Percentiles rank a stretch among this genome's conserved stretches.
phyloP scores from a whole-genome alignment of 30 jellyfish, hydroid and myxozoan species.

The Clytia hemisphaerica region DNA sequence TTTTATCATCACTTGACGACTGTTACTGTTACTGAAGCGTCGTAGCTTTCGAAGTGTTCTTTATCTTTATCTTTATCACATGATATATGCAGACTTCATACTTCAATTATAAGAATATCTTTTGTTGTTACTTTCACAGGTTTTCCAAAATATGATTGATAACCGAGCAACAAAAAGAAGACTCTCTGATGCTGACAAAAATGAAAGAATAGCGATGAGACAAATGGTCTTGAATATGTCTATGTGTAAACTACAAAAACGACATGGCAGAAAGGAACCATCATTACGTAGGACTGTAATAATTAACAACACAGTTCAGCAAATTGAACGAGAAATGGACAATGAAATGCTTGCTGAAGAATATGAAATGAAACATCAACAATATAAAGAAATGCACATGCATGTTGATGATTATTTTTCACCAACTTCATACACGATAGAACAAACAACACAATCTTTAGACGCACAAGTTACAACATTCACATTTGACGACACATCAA shows the following conservation, averaged over 20 bases:
- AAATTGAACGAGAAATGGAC: conserved; percentile 84
- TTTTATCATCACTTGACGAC: too few relatives aligned
- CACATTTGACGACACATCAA: conserved; percentile 7
- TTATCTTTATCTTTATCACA: too few relatives aligned
- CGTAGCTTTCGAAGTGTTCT: too few relatives aligned
- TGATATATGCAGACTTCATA: too few relatives aligned
- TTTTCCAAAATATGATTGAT: too few relatives aligned
- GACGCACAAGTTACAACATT: neutral
- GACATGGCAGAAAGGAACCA: conserved; percentile 88
- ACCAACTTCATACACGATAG: neutral
- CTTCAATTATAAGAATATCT: too few relatives aligned
- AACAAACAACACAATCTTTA: neutral
- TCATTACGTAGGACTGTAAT: conserved; percentile 56
- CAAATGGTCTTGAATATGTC: conserved; percentile 89
- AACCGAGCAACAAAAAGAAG: conserved; percentile 87
- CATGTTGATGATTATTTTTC: neutral
- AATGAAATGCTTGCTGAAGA: conserved; percentile 62
- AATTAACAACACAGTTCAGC: conserved; percentile 71
- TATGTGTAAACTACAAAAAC: conserved; percentile 78
- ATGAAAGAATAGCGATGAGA: conserved; percentile 77
- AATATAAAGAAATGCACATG: neutral
- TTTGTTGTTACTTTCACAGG: too few relatives aligned
- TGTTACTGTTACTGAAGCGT: too few relatives aligned
- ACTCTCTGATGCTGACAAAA: conserved; percentile 82
- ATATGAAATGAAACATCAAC: neutral